Evolutionary conservation across 2,888 invertebrate species (phyloP).

Genomic region (Acanthosepion lycidas): DNA sequence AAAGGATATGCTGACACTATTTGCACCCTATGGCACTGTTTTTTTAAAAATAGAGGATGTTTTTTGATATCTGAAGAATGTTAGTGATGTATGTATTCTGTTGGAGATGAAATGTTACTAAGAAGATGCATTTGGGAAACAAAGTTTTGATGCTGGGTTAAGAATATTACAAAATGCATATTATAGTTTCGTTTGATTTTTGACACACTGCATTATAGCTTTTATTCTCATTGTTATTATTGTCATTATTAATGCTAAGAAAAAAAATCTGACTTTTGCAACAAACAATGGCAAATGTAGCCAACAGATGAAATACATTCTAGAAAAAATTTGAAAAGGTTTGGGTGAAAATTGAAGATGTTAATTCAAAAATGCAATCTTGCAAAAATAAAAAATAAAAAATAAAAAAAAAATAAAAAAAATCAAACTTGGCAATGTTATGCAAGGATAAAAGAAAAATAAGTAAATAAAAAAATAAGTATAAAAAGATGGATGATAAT

Average conservation of each 20-base stretch:
- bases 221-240: too few species aligned
- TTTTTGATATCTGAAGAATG: not conserved
- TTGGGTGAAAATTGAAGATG: not conserved
- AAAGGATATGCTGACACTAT: not conserved
- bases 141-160: not conserved
- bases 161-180: not conserved
- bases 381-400: not conserved
- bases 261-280: not conserved
- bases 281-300: not conserved
- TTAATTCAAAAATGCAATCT: conserved; percentile 3
- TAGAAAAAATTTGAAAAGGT: not conserved
- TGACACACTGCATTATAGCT: not conserved
- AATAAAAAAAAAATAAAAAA: not conserved
- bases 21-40: not conserved
- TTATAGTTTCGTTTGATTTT: not conserved
- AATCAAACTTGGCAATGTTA: not conserved
- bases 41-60: not conserved
- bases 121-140: not conserved
- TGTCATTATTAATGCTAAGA: too few species aligned
- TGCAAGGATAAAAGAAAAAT: not conserved
- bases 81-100: not conserved
- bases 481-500: not conserved
- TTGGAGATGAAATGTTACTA: not conserved
- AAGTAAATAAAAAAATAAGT: not conserved
- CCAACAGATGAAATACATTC: not conserved